Conservation (phyloP, 2,797 vertebrate species). For the Gymnothorax reevesii region DNA sequence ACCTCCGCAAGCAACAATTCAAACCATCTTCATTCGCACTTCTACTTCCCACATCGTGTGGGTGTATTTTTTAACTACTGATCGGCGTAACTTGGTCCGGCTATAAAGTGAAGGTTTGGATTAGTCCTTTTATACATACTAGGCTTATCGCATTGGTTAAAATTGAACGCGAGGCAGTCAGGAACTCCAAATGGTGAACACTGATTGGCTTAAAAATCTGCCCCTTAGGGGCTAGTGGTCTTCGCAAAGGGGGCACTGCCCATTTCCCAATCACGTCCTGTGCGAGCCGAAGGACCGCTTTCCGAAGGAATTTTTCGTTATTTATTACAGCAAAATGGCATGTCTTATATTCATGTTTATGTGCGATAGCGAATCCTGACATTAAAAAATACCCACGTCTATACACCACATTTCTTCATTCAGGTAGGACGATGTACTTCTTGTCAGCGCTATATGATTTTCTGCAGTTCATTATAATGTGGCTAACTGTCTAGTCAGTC, state of each 20-base stretch:
- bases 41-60: neutral
- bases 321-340: slow-evolving; percentile 52
- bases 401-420: neutral
- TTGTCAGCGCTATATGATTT: slow-evolving; percentile 46
- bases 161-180: fast-evolving
- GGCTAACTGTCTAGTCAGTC: neutral
- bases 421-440: slow-evolving; percentile 44
- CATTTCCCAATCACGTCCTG: slow-evolving; percentile 50
- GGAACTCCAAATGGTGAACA: neutral
- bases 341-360: slow-evolving; percentile 36
- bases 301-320: slow-evolving; percentile 41
- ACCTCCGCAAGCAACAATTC: neutral
- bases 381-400: slow-evolving; percentile 15
- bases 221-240: slow-evolving; percentile 33
- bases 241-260: slow-evolving; percentile 33
- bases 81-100: neutral
- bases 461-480: slow-evolving; percentile 21
- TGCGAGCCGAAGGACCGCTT: slow-evolving; percentile 56
- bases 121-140: neutral
- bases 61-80: neutral
- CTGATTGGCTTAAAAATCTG: slow-evolving; percentile 58
- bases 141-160: slow-evolving; percentile 49
- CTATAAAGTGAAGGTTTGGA: neutral
- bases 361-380: slow-evolving; percentile 31
- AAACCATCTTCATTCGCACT: neutral